Evolutionary conservation across 2,888 invertebrate genomes (phyloP).

Genomic region (Tenthredo mesomela): DNA sequence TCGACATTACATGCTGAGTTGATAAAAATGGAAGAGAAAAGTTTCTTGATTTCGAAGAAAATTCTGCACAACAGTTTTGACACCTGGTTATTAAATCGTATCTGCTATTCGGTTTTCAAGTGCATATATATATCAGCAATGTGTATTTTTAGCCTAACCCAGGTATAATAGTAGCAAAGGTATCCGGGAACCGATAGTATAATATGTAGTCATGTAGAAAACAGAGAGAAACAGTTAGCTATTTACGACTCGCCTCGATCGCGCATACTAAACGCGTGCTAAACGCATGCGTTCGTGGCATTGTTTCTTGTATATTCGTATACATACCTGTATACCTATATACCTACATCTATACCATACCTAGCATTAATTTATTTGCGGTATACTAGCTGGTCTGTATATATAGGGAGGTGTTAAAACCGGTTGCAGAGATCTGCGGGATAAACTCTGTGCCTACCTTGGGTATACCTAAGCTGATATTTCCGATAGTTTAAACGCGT

Average conservation of each 20-base stretch:
- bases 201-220: background rate
- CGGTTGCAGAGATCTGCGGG: slow-evolving; percentile 21
- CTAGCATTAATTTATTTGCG: slow-evolving; percentile 32
- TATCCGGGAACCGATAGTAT: background rate
- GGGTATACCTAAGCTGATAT: background rate
- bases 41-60: background rate
- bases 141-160: background rate
- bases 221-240: slow-evolving; percentile 27
- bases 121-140: background rate
- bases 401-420: slow-evolving; percentile 43
- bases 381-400: background rate
- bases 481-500: background rate
- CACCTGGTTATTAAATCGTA: background rate
- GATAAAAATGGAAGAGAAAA: no score
- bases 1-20: no score
- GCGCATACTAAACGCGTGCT: slow-evolving; percentile 49
- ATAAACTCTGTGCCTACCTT: background rate
- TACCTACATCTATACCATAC: no score
- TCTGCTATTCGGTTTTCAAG: background rate
- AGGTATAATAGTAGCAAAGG: background rate
- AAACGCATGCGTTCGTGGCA: slow-evolving; percentile 14
- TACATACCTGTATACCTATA: background rate
- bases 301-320: slow-evolving; percentile 28
- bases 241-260: slow-evolving; percentile 36
- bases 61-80: background rate